Percentiles rank a stretch among this genome's conserved stretches.
Evolutionary conservation across 2,113 vertebrate species (phyloP).

Genomic region (Melospiza georgiana): DNA sequence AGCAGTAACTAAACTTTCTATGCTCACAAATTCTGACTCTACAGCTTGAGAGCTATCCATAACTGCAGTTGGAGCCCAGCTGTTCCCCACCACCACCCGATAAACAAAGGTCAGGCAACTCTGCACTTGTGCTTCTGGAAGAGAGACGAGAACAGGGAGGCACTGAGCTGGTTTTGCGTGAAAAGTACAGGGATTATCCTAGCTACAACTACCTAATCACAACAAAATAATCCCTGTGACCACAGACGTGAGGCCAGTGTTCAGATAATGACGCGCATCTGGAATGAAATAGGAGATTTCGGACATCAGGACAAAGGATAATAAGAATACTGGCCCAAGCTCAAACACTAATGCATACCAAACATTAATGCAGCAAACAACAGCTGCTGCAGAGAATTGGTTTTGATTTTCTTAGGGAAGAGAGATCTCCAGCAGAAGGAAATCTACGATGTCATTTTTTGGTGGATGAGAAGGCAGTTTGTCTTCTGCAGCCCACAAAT

Average conservation of each 20-base stretch:
- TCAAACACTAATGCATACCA: not conserved
- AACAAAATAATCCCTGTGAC: conserved; percentile 13
- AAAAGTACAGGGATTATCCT: not conserved
- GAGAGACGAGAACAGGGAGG: not conserved
- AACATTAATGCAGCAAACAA: not conserved
- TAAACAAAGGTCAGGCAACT: not conserved
- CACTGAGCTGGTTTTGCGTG: not conserved
- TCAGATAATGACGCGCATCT: not conserved
- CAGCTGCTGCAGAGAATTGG: not conserved
- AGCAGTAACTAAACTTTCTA: not conserved
- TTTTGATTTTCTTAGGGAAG: not conserved
- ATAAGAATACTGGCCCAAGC: not conserved
- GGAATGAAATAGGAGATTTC: not conserved
- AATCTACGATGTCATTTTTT: not conserved
- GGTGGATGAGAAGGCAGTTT: not conserved
- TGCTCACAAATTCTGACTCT: not conserved
- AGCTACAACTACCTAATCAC: conserved; percentile 1
- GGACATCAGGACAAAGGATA: not conserved
- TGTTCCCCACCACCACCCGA: not conserved
- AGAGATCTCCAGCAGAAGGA: not conserved
- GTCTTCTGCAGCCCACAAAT: not conserved
- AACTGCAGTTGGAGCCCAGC: not conserved
- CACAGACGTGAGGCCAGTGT: not conserved
- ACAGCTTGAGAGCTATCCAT: not conserved
- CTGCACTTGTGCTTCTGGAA: not conserved